Conservation (phyloP, 2,797 vertebrate species). For the Pipistrellus pygmaeus region DNA sequence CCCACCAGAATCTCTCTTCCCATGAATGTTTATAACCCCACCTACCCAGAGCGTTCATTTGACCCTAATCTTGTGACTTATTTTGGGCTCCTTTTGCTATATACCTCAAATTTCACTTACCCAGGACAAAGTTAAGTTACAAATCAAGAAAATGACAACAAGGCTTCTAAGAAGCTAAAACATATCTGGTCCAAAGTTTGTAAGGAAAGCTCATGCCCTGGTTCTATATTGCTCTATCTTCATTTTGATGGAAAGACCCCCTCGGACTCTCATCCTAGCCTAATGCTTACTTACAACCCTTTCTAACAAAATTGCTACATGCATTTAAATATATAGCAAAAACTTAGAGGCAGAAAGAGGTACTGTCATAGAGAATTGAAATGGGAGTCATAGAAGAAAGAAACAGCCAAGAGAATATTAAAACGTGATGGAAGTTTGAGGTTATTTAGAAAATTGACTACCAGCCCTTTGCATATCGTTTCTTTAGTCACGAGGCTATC, state of each 20-base stretch:
- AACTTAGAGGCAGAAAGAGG: slow-evolving; percentile 1
- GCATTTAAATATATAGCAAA: background rate
- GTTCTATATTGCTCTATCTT: background rate
- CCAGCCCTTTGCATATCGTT: background rate
- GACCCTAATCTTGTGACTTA: background rate
- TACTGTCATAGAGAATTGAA: background rate
- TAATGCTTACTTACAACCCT: no score
- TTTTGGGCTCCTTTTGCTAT: background rate
- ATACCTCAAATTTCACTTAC: background rate
- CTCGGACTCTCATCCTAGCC: background rate
- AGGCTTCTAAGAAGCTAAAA: background rate
- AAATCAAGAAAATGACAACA: background rate
- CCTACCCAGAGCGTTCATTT: background rate
- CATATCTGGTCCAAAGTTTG: background rate
- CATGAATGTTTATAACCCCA: background rate
- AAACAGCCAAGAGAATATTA: slow-evolving; percentile 10
- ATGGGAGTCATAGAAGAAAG: background rate
- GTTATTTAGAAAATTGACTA: background rate
- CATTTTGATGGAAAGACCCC: background rate
- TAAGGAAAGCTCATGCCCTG: background rate
- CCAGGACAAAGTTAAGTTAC: background rate
- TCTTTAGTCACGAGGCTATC: background rate
- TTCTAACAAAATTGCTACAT: background rate
- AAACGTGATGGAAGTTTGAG: background rate
- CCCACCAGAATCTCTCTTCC: background rate